phyloP scores from a whole-genome alignment of 2,113 vertebrate species.

The Hemiprocne comata region DNA sequence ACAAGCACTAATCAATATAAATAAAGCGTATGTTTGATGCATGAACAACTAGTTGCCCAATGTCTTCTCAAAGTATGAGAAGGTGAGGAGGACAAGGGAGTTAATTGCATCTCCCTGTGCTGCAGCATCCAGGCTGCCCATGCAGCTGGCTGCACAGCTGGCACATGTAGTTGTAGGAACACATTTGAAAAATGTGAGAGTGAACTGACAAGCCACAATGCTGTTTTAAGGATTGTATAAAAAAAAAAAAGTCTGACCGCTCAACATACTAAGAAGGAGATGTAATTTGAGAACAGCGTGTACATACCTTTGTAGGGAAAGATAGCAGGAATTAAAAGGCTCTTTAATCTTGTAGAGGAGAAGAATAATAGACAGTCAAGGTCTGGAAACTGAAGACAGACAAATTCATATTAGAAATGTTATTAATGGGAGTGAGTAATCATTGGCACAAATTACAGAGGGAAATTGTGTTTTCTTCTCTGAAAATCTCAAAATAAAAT shows the following conservation, averaged over 20 bases:
- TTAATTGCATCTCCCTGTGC: not conserved
- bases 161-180: rapidly evolving
- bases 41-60: not conserved
- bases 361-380: not conserved
- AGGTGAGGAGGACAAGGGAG: not conserved
- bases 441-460: not conserved
- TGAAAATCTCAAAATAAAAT: not conserved
- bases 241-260: rapidly evolving
- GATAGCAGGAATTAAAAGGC: not conserved
- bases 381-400: not conserved
- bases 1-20: rapidly evolving
- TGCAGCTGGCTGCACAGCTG: rapidly evolving
- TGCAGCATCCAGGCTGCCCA: not conserved
- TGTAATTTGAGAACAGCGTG: not conserved
- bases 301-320: not conserved
- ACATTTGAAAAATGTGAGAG: not conserved
- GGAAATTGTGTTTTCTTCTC: not conserved
- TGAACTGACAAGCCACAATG: not conserved
- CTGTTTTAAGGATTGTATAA: not conserved
- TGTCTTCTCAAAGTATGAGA: rapidly evolving
- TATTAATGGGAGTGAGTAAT: not conserved
- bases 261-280: not conserved
- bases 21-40: rapidly evolving
- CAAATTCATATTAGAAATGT: not conserved
- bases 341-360: not conserved